These are phyloP conservation scores for Nomada fabriciana DNA, from an alignment of 2,888 invertebrate species.

Conservation along the genomic window DNA sequence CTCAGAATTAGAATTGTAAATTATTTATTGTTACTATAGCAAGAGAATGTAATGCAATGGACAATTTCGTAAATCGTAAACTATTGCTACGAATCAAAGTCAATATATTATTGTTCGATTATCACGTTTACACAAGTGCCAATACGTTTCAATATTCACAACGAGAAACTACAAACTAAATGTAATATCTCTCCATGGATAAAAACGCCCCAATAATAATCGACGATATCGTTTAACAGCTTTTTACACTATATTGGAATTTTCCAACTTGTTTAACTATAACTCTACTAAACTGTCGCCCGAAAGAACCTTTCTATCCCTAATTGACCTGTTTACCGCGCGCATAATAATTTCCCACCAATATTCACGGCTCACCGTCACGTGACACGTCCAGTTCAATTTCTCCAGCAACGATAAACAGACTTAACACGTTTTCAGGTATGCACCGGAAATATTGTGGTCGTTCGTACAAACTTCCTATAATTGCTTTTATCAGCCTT, in stretches of 20 bases:
- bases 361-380: conserved; percentile 10
- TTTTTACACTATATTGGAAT: not conserved
- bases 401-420: conserved; percentile 25
- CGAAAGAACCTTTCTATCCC: not conserved
- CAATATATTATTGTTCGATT: too few relatives aligned
- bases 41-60: too few relatives aligned
- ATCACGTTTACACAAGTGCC: too few relatives aligned
- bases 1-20: too few relatives aligned
- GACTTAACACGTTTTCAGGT: conserved; percentile 21
- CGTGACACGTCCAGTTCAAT: conserved; percentile 8
- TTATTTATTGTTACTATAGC: too few relatives aligned
- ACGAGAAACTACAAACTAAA: too few relatives aligned
- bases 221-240: not conserved
- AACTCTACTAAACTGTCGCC: not conserved
- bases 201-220: too few relatives aligned
- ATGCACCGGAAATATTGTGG: conserved; percentile 22
- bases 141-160: too few relatives aligned
- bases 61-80: too few relatives aligned
- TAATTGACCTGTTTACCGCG: not conserved
- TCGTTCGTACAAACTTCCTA: conserved; percentile 44
- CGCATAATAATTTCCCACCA: conserved; percentile 1
- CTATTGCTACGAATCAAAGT: too few relatives aligned
- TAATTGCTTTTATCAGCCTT: conserved; percentile 60
- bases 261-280: not conserved
- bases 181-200: too few relatives aligned